Evolutionary conservation across 2,797 vertebrate genomes (phyloP).

Genomic region (Pampus argenteus): DNA sequence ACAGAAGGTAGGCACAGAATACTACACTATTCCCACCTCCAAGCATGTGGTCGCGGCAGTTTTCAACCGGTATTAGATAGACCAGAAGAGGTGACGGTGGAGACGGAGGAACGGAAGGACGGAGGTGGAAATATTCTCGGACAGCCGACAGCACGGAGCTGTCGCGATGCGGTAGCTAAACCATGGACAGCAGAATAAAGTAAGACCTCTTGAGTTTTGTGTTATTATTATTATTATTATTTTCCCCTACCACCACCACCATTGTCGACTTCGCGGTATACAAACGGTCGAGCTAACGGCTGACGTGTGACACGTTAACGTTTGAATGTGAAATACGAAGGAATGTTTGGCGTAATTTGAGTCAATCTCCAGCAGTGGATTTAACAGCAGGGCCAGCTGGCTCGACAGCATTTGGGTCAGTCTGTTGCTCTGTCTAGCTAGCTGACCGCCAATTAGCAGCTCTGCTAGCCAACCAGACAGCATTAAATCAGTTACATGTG

Average conservation of each 20-base stretch:
- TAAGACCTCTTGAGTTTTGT: slow-evolving; percentile 78
- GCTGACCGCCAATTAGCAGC: slow-evolving; percentile 71
- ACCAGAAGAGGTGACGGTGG: slow-evolving; percentile 23
- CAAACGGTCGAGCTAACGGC: slow-evolving; percentile 52
- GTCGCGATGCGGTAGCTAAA: slow-evolving; percentile 89
- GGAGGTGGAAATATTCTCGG: slow-evolving; percentile 47
- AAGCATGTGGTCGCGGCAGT: slow-evolving; percentile 58
- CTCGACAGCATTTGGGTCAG: slow-evolving; percentile 68
- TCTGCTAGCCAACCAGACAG: slow-evolving; percentile 51
- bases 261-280: not conserved
- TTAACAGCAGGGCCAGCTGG: slow-evolving; percentile 74
- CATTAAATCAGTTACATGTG: slow-evolving; percentile 24
- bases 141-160: slow-evolving; percentile 73
- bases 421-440: slow-evolving; percentile 55
- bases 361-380: slow-evolving; percentile 55
- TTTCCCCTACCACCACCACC: accelerated
- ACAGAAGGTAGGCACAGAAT: slow-evolving; percentile 11
- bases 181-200: slow-evolving; percentile 95
- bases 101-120: slow-evolving; percentile 36
- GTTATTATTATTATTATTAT: too few species aligned
- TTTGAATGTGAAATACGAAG: slow-evolving; percentile 28
- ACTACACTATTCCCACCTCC: slow-evolving; percentile 24
- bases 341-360: slow-evolving; percentile 61
- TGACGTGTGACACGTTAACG: not conserved
- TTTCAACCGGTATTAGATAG: slow-evolving; percentile 50